phyloP scores from a whole-genome alignment of 2,113 vertebrate genomes.

The Chaenogobius annularis region DNA sequence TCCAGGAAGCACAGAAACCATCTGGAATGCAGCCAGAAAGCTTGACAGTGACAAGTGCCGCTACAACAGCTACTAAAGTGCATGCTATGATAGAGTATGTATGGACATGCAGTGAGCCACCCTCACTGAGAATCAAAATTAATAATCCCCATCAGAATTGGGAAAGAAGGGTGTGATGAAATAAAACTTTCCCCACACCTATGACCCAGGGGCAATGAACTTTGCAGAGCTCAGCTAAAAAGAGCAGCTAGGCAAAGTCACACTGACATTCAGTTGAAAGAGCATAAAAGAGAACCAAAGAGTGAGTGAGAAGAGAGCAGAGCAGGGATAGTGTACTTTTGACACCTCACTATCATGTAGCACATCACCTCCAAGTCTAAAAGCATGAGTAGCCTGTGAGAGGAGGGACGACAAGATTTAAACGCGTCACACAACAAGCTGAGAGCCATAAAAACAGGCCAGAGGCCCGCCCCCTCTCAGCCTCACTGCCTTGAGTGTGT shows the following conservation, averaged over 20 bases:
- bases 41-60: constrained; percentile 43
- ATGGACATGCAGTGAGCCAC: constrained; percentile 8
- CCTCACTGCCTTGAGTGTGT: constrained; percentile 57
- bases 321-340: constrained; percentile 28
- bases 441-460: constrained; percentile 48
- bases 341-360: constrained; percentile 42
- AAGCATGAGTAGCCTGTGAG: constrained; percentile 40
- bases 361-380: constrained; percentile 51
- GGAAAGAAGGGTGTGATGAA: constrained; percentile 14
- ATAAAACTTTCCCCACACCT: constrained; percentile 24
- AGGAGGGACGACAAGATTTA: constrained; percentile 51
- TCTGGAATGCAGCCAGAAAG: constrained; percentile 49
- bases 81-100: neutral
- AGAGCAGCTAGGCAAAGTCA: constrained; percentile 41
- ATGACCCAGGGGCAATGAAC: constrained; percentile 23
- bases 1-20: constrained; percentile 30
- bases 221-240: constrained; percentile 51
- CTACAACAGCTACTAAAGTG: constrained; percentile 28
- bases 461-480: constrained; percentile 12
- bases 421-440: constrained; percentile 45
- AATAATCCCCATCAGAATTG: constrained; percentile 22
- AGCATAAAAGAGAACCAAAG: constrained; percentile 45
- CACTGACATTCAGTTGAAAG: constrained; percentile 50
- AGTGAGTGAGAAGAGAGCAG: constrained; percentile 46
- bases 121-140: neutral